Evolutionary conservation across 2,797 vertebrate species (phyloP), one percentile per base, ranked within the genome.

Genomic region (Notolepis coatsorum): DNA sequence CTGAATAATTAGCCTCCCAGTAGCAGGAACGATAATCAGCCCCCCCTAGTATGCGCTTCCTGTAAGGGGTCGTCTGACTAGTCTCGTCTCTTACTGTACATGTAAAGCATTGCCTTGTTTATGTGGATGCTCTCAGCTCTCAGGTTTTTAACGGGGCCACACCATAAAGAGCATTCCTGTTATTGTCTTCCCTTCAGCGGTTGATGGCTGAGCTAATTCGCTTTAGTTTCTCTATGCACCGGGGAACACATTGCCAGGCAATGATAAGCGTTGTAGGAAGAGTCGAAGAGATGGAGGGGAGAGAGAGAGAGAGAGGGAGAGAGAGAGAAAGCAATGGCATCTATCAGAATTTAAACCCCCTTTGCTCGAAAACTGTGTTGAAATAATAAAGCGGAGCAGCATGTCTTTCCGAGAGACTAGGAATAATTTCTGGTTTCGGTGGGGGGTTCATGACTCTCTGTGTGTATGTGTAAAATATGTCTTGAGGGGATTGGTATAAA

Each of bases 401-500:
- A 91, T 95, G 95, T 94, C 93, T 93, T 95, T 96, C 94, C 91
- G 90, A 96, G 91, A 93, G 94, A 95, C 93, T 95, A 92, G 85
- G 93, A 96, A 96, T 95, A 96, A 95, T 94, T 94, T 96, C 95
- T 98, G 88, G 94, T 93, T 95, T 92, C 92, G 94, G 95, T 90
- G 89, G 91, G 92, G 92, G 91, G 92, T 93, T 92, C 93, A 92
- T 93, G 91, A 93, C 91, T 93, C 91, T 93, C 88, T 92, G 90
- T 93, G 91, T 94, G 92, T 94, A 93, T 92, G 92, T 94, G 92
- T 93, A 93, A 93, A 93, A 96, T 98, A 97, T 97, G 96, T 97
- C 97, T 97, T 51, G 91, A 95, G 95, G 97, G 96, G 96, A 98
- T 98, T 96, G 96, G 96, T 98, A 97, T 97, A 96, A 97, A n/a